These are phyloP conservation scores for Eupsittula cactorum DNA, from an alignment of 2,113 vertebrate species.

Conservation along the genomic window DNA sequence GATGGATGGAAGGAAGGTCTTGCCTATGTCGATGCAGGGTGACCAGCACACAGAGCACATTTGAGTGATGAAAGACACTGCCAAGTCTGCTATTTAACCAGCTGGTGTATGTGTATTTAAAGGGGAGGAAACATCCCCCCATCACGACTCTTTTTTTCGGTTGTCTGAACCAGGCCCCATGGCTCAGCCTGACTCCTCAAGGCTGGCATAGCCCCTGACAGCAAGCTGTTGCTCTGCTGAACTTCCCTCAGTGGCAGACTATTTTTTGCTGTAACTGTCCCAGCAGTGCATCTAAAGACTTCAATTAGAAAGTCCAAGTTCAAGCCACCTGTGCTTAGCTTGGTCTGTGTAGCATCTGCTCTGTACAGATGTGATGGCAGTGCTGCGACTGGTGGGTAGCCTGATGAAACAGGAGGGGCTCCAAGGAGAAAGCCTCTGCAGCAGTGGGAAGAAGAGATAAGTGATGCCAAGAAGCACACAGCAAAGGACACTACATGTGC, in stretches of 20 bases:
- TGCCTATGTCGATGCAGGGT: neutral
- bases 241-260: neutral
- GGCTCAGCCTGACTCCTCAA: neutral
- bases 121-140: neutral
- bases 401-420: neutral
- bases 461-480: neutral
- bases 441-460: neutral
- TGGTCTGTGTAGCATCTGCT: neutral
- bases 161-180: neutral
- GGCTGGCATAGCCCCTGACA: neutral
- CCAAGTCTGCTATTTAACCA: neutral
- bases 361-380: neutral
- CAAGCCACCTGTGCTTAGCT: rapidly evolving
- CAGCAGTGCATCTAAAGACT: neutral
- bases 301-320: neutral
- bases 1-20: neutral
- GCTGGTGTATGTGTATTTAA: no score
- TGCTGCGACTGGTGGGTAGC: neutral
- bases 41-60: neutral
- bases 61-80: neutral
- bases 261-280: neutral
- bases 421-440: neutral
- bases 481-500: neutral
- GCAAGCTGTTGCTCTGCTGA: neutral
- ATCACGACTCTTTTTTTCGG: neutral